Evolutionary conservation across 2,113 vertebrate genomes (phyloP), one percentile per base, ranked within the genome.

Genomic region (Epinephelus moara): DNA sequence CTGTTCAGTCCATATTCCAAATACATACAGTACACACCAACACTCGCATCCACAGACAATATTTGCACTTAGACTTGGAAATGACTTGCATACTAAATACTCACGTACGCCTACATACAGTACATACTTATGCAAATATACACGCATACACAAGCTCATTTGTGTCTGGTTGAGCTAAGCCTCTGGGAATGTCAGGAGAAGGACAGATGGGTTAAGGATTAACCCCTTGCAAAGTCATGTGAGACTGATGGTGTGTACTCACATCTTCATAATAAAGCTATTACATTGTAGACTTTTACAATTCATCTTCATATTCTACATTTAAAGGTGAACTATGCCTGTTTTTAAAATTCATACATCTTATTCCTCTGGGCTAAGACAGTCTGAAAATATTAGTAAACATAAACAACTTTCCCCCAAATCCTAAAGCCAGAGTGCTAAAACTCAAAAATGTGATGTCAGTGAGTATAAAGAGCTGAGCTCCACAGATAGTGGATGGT

Each of bases 121-220:
- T 10, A 50, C 52, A 81, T 68, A 77, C 13, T 55, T 55, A 55
- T 81, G 53, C 42, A 76, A 25, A 62, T 67, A 53, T 47, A 15
- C 17, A 30, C 2, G 21, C 33, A 33, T 30, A 62, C 6, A 33
- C 18, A 63, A 57, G 63, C 19, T 33, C 19, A 4, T 60, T 10
- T 69, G 21, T 63, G 23, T 60, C 13, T 49, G 27, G 23, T 12
- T 52, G 13, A 33, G 42, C 14, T 59, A 14, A 42, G 18, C 3
- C 33, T 37, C 10, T n/a, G 23, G 40, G 2, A 64, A 40, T 17
- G 1, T 2, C 37, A 15, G 33, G 6, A 21, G 18, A 57, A 57
- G 61, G 21, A 47, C 12, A 12, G 45, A 47, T 47, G 45, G 45
- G 33, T 37, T 37, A 37, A 37, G 33, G 33, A 37, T 37, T 37